phyloP scores from a whole-genome alignment of 2,113 vertebrate genomes.

The Ptychochromis oligacanthus region DNA sequence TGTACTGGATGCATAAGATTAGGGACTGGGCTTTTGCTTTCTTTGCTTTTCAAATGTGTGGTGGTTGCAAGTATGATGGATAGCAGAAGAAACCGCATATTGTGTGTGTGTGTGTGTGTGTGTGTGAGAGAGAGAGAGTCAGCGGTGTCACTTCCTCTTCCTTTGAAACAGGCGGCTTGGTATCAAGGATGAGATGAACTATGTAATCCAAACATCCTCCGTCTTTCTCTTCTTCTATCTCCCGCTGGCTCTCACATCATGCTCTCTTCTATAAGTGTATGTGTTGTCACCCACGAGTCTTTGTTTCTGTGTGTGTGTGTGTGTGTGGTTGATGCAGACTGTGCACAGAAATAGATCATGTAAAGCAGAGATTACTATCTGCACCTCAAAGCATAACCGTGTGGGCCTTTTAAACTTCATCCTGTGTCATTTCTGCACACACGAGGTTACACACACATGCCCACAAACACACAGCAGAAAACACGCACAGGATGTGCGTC shows the following conservation, averaged over 20 bases:
- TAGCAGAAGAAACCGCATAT: not conserved
- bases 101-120: not conserved
- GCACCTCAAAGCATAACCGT: conserved; percentile 18
- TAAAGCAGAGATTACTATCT: conserved; percentile 55
- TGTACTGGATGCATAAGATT: not conserved
- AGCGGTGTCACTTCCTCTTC: conserved; percentile 59
- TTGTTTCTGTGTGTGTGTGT: not conserved
- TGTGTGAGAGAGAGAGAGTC: not conserved
- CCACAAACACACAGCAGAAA: not conserved
- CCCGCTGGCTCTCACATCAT: conserved; percentile 13
- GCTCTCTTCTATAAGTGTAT: not conserved
- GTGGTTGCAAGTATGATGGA: not conserved
- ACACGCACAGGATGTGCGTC: conserved; percentile 49
- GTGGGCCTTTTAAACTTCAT: conserved; percentile 24
- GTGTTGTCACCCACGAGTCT: not conserved
- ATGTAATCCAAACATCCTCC: conserved; percentile 25
- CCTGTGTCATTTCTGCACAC: not conserved
- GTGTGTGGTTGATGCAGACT: conserved; percentile 1
- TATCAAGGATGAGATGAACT: conserved; percentile 30
- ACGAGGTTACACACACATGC: not conserved
- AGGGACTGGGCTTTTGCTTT: not conserved
- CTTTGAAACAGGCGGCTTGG: conserved; percentile 30
- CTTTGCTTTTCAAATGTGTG: conserved; percentile 1
- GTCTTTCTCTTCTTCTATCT: conserved; percentile 12
- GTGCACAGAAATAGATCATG: conserved; percentile 62